Conservation (phyloP, 2,888 invertebrate species). For the Euzophera pinguis region DNA sequence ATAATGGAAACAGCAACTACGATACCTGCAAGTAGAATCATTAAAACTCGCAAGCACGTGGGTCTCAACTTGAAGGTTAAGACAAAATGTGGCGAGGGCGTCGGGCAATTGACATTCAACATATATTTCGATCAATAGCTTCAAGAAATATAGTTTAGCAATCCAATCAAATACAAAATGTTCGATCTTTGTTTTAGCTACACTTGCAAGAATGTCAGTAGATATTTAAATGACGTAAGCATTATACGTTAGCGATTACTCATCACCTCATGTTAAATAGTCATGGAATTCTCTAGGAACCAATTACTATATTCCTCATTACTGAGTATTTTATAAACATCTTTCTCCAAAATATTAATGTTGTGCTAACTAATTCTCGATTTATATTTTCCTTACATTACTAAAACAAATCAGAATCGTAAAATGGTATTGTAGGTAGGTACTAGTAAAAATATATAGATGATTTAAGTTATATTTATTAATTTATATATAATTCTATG, state of each 20-base stretch:
- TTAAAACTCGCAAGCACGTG: conserved; percentile 39
- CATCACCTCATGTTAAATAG: conserved; percentile 13
- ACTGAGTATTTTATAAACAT: conserved; percentile 5
- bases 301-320: background rate
- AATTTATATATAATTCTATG: too few relatives aligned
- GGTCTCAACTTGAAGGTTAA: conserved; percentile 52
- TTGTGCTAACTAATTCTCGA: too few relatives aligned
- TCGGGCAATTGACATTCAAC: conserved; percentile 46
- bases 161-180: too few relatives aligned
- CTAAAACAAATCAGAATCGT: too few relatives aligned
- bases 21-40: background rate
- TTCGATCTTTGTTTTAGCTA: too few relatives aligned
- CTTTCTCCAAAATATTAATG: too few relatives aligned
- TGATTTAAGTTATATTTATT: too few relatives aligned
- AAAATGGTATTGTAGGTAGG: too few relatives aligned
- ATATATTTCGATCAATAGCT: conserved; percentile 31
- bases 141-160: conserved; percentile 22
- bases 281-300: background rate
- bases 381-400: too few relatives aligned
- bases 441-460: too few relatives aligned
- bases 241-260: conserved; percentile 17
- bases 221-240: conserved; percentile 6
- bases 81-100: conserved; percentile 37
- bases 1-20: background rate
- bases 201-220: background rate